Base-by-base conservation (phyloP, 2,797 vertebrate species). In the Galago senegalensis region DNA sequence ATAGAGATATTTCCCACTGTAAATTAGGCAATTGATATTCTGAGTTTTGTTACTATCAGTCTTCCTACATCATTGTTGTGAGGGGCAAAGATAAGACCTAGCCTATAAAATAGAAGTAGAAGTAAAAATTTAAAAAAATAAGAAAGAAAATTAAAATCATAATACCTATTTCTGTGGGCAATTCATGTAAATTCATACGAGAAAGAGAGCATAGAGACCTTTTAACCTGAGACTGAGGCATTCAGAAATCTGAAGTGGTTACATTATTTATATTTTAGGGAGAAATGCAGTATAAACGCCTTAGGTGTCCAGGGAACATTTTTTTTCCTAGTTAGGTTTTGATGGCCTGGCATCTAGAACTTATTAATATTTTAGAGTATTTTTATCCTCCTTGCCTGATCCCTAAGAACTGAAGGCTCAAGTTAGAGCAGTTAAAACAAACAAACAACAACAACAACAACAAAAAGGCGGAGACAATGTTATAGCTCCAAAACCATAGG, bases 401-500 rank as follows among this genome's bases (percentile, higher is more conserved):
- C 81, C 3, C 61, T 87, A 79, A 89, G 43, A 70, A 81, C 58
- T 79, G n/a, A 75, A 88, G 72, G n/a, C 56, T 93, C 23, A 17
- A 82, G 56, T 90, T 61, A 85, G 92, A 56, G 43, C 20, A 21
- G 65, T 91, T 95, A 75, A 94, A 96, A 73, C 40, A 56, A 49
- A 49, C 79, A 81, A 18, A 46, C 46, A 46, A 46, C 46, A 46
- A 10, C 46, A 46, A 49, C 46, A 49, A 49, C 46, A 49, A 49
- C 14, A 49, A 34, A 37, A 75, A 14, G 60, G 61, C 3, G 0
- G 75, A 27, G 37, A 63, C 25, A 80, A 25, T 2, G n/a, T 29
- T 65, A 75, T 49, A 83, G 31, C 20, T 25, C 34, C 77, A 82
- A 7, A 21, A 6, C 58, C 17, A 12, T 0, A 60, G 82, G 73